Percentiles rank a stretch among this genome's conserved stretches.
These are phyloP conservation scores for Drosophila suboccidentalis DNA, from an alignment of 2,888 invertebrate species.

Conservation along the genomic window DNA sequence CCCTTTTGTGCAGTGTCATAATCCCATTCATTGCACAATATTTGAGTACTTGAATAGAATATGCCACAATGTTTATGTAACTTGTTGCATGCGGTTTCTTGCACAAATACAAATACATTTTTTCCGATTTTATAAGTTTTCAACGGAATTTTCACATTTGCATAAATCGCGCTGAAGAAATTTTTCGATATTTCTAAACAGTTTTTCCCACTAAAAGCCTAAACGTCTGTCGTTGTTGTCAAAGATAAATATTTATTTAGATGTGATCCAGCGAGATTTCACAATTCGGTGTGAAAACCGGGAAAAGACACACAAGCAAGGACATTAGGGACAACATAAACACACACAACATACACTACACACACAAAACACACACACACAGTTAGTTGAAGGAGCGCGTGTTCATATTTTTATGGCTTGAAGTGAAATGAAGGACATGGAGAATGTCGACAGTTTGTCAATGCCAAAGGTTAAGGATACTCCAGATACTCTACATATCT, in stretches of 20 bases:
- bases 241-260: slow-evolving; percentile 76
- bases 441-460: slow-evolving; percentile 9
- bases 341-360: slow-evolving; percentile 8
- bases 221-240: slow-evolving; percentile 54
- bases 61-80: slow-evolving; percentile 43
- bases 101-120: slow-evolving; percentile 16
- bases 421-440: slow-evolving; percentile 49
- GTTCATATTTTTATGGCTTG: slow-evolving; percentile 22
- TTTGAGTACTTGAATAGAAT: slow-evolving; percentile 13
- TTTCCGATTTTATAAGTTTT: slow-evolving; percentile 23
- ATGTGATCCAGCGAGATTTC: slow-evolving; percentile 70
- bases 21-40: slow-evolving; percentile 41
- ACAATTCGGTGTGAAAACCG: slow-evolving; percentile 71
- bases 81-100: slow-evolving; percentile 59
- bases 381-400: slow-evolving; percentile 33
- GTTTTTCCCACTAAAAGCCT: slow-evolving; percentile 75
- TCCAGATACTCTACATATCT: not conserved
- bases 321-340: slow-evolving; percentile 37
- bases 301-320: slow-evolving; percentile 38
- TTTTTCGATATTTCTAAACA: slow-evolving; percentile 8
- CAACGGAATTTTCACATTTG: slow-evolving; percentile 55
- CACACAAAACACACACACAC: not conserved
- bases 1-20: not conserved
- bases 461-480: slow-evolving; percentile 25
- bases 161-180: slow-evolving; percentile 28